phyloP scores from a whole-genome alignment of 1,140 invertebrate species.

The Chelonus insularis region DNA sequence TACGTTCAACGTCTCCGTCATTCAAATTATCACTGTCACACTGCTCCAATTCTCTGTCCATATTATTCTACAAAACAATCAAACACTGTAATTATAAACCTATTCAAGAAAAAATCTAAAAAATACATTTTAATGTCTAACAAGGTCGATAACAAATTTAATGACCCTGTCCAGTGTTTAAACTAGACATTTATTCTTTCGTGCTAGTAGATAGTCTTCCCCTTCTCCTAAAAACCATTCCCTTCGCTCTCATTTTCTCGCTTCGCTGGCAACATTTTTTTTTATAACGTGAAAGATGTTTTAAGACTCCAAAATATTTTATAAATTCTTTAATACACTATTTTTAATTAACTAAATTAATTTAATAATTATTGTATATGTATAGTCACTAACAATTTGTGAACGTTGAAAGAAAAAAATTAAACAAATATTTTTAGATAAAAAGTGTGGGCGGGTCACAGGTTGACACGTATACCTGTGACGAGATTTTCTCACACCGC shows the following conservation, averaged over 20 bases:
- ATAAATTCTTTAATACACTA: neutral
- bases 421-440: neutral
- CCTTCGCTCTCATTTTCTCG: conserved; percentile 30
- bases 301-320: neutral
- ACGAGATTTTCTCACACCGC: conserved; percentile 1
- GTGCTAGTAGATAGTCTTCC: neutral
- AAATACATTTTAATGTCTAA: neutral
- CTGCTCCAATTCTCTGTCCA: conserved; percentile 38
- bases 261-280: conserved; percentile 18
- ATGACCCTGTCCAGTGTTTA: neutral
- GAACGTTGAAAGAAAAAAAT: neutral
- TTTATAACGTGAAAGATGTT: neutral
- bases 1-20: conserved; percentile 39
- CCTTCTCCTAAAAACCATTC: conserved; percentile 4
- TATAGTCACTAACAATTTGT: too few species aligned
- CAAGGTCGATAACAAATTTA: neutral
- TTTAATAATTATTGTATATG: too few species aligned
- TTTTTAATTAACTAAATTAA: neutral
- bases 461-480: conserved; percentile 18
- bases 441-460: conserved; percentile 13
- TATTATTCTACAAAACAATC: conserved; percentile 29
- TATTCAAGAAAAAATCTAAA: neutral
- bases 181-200: conserved; percentile 24
- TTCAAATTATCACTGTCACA: conserved; percentile 37
- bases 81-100: neutral